These are phyloP conservation scores for Cacatua alba DNA, from an alignment of 2,113 vertebrate genomes.

Conservation along the genomic window DNA sequence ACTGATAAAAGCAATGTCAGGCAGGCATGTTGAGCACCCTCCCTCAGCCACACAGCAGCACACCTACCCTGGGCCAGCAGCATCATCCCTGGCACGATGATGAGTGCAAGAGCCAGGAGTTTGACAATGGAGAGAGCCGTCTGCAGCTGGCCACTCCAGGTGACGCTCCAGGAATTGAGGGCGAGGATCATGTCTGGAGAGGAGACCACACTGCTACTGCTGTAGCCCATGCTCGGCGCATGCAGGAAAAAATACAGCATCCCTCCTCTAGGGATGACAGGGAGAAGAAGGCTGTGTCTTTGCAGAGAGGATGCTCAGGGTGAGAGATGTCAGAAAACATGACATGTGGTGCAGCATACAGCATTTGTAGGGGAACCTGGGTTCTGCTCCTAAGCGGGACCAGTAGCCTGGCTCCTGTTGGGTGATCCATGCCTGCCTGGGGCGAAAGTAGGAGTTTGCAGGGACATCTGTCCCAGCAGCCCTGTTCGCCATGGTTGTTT, in stretches of 20 bases:
- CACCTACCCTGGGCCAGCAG: conserved; percentile 81
- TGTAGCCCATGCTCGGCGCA: not conserved
- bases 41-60: not conserved
- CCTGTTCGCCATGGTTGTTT: not conserved
- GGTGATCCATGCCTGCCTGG: not conserved
- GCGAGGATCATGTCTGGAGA: conserved; percentile 78
- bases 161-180: conserved; percentile 89
- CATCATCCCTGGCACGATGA: conserved; percentile 86
- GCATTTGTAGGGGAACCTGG: not conserved
- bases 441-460: not conserved
- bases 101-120: conserved; percentile 81
- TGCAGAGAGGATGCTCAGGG: not conserved
- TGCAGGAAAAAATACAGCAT: not conserved
- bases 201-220: not conserved
- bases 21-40: accelerated
- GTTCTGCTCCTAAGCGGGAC: not conserved
- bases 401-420: not conserved
- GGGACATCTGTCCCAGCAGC: not conserved
- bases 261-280: not conserved
- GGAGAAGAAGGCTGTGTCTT: not conserved
- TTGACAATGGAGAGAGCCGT: conserved; percentile 81
- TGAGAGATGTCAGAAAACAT: not conserved
- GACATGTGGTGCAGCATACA: not conserved
- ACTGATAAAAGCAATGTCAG: accelerated
- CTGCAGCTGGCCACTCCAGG: conserved; percentile 81